A percentile compares a stretch with the other conserved stretches of the same genome.
phyloP scores from a whole-genome alignment of 2,888 invertebrate species.

The Cephus pygmeus region DNA sequence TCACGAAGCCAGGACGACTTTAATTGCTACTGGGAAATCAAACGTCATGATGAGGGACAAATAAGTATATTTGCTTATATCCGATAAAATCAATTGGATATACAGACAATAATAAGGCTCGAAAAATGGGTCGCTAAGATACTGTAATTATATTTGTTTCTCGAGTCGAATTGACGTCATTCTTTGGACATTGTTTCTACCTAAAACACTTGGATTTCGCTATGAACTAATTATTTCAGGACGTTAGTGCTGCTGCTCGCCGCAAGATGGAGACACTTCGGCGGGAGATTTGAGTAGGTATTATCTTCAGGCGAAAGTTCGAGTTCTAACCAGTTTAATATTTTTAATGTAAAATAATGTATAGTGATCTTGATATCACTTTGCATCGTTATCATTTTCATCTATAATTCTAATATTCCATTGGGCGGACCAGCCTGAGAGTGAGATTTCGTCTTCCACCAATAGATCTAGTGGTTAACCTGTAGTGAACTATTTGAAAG shows the following conservation, averaged over 20 bases:
- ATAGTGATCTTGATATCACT: background rate
- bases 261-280: background rate
- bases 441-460: background rate
- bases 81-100: background rate
- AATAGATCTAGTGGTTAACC: background rate
- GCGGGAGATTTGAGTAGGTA: background rate
- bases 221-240: background rate
- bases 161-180: background rate
- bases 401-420: background rate
- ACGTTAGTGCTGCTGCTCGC: background rate
- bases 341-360: background rate
- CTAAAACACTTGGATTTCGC: background rate
- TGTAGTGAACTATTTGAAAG: slow-evolving; percentile 1
- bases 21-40: background rate
- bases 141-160: background rate
- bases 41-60: background rate
- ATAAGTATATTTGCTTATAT: background rate
- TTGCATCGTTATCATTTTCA: background rate
- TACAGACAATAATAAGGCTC: background rate
- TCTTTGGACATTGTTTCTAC: background rate
- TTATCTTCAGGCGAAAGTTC: background rate
- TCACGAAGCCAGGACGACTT: background rate
- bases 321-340: background rate
- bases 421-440: background rate
- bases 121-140: background rate